These are phyloP conservation scores for Schizopygopsis pylzovi DNA, from an alignment of 2,797 vertebrate genomes.

Conservation along the genomic window DNA sequence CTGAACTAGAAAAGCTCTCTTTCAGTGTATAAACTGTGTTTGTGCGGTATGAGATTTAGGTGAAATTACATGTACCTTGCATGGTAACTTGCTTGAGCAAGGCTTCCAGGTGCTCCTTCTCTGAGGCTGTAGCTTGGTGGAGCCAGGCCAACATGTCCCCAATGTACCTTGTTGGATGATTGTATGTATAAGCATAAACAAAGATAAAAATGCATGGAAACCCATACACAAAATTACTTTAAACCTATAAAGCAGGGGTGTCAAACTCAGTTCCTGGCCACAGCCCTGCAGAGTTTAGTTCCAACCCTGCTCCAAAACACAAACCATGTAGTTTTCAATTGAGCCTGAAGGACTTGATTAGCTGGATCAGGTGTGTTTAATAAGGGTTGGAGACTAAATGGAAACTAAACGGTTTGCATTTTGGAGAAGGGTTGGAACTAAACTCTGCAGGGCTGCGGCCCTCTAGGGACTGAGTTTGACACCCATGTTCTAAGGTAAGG, in stretches of 20 bases:
- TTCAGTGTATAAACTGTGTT: not conserved
- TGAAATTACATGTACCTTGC: conserved; percentile 77
- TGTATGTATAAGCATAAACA: conserved; percentile 4
- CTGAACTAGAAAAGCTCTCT: not conserved
- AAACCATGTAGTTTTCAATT: too few relatives aligned
- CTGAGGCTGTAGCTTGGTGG: conserved; percentile 96
- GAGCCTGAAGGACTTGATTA: too few relatives aligned
- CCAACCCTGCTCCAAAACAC: too few relatives aligned
- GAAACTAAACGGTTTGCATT: too few relatives aligned
- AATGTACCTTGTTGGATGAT: conserved; percentile 83
- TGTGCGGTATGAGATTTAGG: not conserved
- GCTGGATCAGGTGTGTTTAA: too few relatives aligned
- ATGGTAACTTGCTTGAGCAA: conserved; percentile 88
- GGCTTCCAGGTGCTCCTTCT: conserved; percentile 96
- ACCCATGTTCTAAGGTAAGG: not conserved
- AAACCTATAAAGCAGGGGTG: not conserved
- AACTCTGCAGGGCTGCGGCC: too few relatives aligned
- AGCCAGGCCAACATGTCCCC: conserved; percentile 98
- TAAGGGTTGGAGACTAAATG: too few relatives aligned
- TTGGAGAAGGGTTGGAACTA: too few relatives aligned
- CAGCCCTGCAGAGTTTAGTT: too few relatives aligned
- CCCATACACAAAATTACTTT: not conserved
- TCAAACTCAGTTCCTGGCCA: too few relatives aligned
- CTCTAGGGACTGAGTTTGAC: too few relatives aligned
- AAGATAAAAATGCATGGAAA: not conserved